phyloP scores from a whole-genome alignment of 2,113 vertebrate genomes.

The Scatophagus argus region DNA sequence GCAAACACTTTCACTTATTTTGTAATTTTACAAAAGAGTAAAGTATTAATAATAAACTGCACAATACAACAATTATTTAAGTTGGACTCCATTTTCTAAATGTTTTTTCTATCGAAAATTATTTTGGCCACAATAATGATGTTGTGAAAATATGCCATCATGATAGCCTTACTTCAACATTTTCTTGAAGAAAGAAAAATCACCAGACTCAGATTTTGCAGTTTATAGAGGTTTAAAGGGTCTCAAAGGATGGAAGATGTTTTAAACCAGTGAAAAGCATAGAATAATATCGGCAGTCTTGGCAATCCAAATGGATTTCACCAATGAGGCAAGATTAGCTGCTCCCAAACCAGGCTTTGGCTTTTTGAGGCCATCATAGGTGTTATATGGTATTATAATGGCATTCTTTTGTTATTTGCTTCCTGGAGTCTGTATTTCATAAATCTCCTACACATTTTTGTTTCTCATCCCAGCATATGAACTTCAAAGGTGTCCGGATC shows the following conservation, averaged over 20 bases:
- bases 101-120: too few species aligned
- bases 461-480: conserved; percentile 91
- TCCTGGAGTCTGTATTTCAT: neutral
- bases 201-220: neutral
- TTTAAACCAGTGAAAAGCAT: neutral
- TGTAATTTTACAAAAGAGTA: conserved; percentile 16
- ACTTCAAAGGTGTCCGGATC: conserved; percentile 95
- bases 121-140: too few species aligned
- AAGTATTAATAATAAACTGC: too few species aligned
- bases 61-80: too few species aligned
- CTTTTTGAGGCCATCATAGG: neutral
- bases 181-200: neutral
- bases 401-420: neutral
- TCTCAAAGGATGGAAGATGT: neutral
- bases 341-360: neutral
- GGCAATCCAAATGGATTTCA: neutral
- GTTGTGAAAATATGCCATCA: too few species aligned
- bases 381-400: neutral
- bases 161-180: too few species aligned
- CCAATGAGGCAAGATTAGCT: neutral
- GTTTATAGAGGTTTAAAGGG: neutral
- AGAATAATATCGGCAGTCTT: neutral
- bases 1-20: neutral
- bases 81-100: too few species aligned
- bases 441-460: neutral